Percentiles rank a stretch among this genome's conserved stretches.
These are phyloP conservation scores for Drosophila mercatorum DNA, from an alignment of 2,888 invertebrate species.

Conservation along the genomic window DNA sequence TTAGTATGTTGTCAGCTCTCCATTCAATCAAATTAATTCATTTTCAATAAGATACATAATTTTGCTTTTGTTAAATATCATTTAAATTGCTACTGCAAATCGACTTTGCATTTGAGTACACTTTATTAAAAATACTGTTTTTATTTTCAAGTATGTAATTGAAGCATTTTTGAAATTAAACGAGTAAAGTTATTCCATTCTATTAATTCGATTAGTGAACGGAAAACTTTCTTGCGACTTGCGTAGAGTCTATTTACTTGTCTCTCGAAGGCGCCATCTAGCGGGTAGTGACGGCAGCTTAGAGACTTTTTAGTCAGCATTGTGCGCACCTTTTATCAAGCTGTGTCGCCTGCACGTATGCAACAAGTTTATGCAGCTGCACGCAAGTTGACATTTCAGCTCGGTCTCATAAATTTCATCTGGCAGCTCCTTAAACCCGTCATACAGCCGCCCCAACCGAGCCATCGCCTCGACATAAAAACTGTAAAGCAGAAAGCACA, in stretches of 20 bases:
- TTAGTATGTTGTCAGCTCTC: too few species aligned
- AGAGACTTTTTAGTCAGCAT: conserved; percentile 21
- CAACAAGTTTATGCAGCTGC: conserved; percentile 78
- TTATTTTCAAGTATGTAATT: too few species aligned
- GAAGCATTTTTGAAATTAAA: too few species aligned
- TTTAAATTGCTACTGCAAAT: too few species aligned
- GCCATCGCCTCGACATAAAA: conserved; percentile 25
- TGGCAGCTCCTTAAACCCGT: conserved; percentile 34
- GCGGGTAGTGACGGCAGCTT: neutral
- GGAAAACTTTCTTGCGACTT: neutral
- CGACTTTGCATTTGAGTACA: too few species aligned
- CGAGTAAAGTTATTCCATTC: too few species aligned
- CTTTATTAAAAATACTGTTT: too few species aligned
- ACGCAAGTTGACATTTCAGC: conserved; percentile 63
- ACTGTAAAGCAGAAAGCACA: conserved; percentile 11
- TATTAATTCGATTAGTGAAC: neutral
- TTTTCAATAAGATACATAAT: too few species aligned
- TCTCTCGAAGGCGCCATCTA: conserved; percentile 5
- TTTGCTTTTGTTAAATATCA: too few species aligned
- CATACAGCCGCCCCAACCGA: neutral
- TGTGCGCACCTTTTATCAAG: conserved; percentile 5
- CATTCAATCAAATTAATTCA: too few species aligned
- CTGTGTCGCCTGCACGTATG: conserved; percentile 39
- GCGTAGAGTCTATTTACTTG: neutral
- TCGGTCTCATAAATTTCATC: conserved; percentile 71